Percentiles rank a stretch among this genome's conserved stretches.
These are phyloP conservation scores for Paramormyrops hopkinsi DNA, from an alignment of 2,797 vertebrate genomes.

Conservation along the genomic window DNA sequence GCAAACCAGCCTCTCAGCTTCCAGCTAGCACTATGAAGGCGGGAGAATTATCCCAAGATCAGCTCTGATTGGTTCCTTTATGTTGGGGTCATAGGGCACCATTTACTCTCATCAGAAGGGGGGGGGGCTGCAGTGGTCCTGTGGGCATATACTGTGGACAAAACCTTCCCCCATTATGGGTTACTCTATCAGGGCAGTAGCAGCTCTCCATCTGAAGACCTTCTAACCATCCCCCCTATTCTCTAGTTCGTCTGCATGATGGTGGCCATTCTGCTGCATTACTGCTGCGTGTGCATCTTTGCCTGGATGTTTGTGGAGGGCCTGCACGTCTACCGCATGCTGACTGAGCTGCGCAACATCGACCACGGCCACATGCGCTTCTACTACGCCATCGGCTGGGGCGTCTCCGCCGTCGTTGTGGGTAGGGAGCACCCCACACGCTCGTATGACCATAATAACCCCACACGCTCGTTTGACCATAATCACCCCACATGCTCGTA, in stretches of 20 bases:
- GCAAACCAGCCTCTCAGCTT: background rate
- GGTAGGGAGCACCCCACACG: slow-evolving; percentile 49
- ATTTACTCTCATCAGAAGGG: background rate
- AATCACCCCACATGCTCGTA: background rate
- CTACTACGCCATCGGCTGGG: slow-evolving; percentile 79
- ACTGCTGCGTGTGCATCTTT: slow-evolving; percentile 74
- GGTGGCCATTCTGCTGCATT: slow-evolving; percentile 75
- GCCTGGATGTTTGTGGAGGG: slow-evolving; percentile 81
- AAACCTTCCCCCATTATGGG: background rate
- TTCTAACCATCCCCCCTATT: background rate
- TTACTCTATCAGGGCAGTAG: background rate
- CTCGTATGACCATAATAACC: background rate
- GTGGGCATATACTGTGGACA: background rate
- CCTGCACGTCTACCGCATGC: slow-evolving; percentile 78
- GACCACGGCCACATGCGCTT: slow-evolving; percentile 77
- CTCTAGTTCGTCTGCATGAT: slow-evolving; percentile 70
- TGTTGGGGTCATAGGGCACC: background rate
- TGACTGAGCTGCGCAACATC: slow-evolving; percentile 77
- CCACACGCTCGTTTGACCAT: too few species aligned
- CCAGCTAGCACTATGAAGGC: background rate
- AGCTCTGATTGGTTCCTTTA: background rate
- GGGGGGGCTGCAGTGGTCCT: background rate
- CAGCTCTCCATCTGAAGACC: background rate
- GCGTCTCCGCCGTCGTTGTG: slow-evolving; percentile 75
- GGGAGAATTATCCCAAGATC: background rate